Conservation (phyloP, 2,113 vertebrate genomes). For the Aramus guarauna region DNA sequence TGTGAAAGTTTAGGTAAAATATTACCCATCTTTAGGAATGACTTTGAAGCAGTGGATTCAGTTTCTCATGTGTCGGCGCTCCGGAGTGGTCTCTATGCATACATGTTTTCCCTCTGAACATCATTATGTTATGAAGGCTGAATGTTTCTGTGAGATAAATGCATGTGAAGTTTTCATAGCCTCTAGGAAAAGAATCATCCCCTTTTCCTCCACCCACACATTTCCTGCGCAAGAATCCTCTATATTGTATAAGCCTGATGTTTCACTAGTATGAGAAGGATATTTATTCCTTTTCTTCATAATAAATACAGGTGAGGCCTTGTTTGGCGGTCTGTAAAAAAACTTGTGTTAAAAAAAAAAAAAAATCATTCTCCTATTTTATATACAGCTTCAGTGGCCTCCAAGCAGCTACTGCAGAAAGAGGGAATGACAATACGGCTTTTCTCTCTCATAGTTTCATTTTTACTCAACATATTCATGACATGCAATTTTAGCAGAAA, state of each 20-base stretch:
- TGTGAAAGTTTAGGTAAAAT: not conserved
- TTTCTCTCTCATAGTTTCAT: not conserved
- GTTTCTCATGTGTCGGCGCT: not conserved
- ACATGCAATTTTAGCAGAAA: not conserved
- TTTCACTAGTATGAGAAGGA: not conserved
- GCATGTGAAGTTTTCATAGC: not conserved
- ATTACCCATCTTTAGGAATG: not conserved
- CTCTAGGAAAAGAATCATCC: not conserved
- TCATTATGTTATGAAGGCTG: not conserved
- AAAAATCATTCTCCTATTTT: not conserved
- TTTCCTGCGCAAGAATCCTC: not conserved
- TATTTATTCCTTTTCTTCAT: not conserved
- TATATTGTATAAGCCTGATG: not conserved
- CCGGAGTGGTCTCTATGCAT: not conserved
- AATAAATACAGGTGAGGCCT: not conserved
- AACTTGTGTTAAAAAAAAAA: not conserved
- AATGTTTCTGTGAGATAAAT: not conserved
- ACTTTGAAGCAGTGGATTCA: not conserved
- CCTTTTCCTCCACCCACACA: not conserved
- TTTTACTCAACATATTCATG: not conserved
- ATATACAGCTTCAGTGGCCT: not conserved
- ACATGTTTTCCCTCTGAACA: not conserved
- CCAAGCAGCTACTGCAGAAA: not conserved
- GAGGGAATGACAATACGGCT: not conserved
- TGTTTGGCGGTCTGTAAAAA: not conserved